Conservation (phyloP, 2,797 vertebrate species). For the Lateolabrax maculatus region DNA sequence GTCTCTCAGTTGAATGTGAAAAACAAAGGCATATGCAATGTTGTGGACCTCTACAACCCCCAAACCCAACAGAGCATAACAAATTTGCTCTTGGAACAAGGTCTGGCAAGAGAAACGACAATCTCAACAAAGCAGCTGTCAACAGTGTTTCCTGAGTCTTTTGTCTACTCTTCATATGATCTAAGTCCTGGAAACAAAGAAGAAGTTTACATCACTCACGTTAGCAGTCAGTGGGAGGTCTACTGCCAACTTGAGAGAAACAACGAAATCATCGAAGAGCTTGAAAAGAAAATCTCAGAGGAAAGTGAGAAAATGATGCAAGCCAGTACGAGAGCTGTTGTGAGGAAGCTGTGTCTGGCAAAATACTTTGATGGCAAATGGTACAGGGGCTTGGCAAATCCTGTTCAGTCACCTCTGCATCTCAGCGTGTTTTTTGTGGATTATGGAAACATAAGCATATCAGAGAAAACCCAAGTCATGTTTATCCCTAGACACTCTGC, state of each 20-base stretch:
- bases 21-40: slow-evolving; percentile 80
- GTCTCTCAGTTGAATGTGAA: slow-evolving; percentile 77
- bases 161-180: slow-evolving; percentile 90
- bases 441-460: slow-evolving; percentile 90
- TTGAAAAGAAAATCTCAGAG: slow-evolving; percentile 81
- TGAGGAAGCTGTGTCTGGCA: slow-evolving; percentile 85
- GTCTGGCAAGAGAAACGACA: slow-evolving; percentile 60
- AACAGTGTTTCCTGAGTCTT: slow-evolving; percentile 83
- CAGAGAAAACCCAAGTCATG: slow-evolving; percentile 84
- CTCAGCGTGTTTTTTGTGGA: slow-evolving; percentile 91
- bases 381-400: slow-evolving; percentile 86
- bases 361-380: slow-evolving; percentile 90
- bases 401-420: slow-evolving; percentile 80
- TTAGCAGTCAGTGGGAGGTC: slow-evolving; percentile 88
- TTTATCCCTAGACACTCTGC: slow-evolving; percentile 85
- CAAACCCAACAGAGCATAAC: slow-evolving; percentile 68
- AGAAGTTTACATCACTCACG: slow-evolving; percentile 86
- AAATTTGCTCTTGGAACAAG: slow-evolving; percentile 74
- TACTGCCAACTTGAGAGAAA: slow-evolving; percentile 93
- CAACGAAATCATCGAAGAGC: slow-evolving; percentile 75
- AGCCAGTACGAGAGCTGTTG: slow-evolving; percentile 31
- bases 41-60: slow-evolving; percentile 87
- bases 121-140: slow-evolving; percentile 62
- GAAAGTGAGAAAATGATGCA: slow-evolving; percentile 68
- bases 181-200: slow-evolving; percentile 87